Evolutionary conservation across 2,113 vertebrate species (phyloP), one percentile per base, ranked within the genome.

Genomic region (Tetrao urogallus): DNA sequence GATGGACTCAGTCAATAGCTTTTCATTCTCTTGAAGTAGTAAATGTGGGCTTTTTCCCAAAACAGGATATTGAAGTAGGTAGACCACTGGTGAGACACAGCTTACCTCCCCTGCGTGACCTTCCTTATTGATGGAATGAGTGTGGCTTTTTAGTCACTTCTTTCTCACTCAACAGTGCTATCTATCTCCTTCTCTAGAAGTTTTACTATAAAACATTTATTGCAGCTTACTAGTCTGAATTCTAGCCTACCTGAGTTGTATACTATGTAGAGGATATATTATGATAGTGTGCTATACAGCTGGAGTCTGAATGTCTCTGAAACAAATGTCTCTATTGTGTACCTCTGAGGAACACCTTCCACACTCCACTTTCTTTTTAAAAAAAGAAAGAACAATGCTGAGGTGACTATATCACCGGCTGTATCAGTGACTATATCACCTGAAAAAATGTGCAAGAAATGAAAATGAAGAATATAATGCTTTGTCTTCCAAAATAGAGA

Each of bases 401-500:
- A 86, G 77, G 27, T 54, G 14, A 54, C 52, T 28, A 4, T 28
- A 28, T 54, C 52, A 54, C 58, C 90, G 66, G 28, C 27, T 28
- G 13, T 28, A 28, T 54, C 52, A 54, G 58, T 92, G 66, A 66
- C 22, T 40, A 0, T 78, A 73, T 79, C 48, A 1, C 54, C 58
- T 92, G 50, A 91, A 94, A 93, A 90, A 40, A n/a, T 66, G 61
- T 69, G 34, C 89, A 82, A 85, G 77, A 82, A 92, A 83, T 72
- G 28, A 48, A 81, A 72, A 7, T 1, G 1, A 57, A 57, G 85
- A 79, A 10, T 21, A 36, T 76, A 92, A 54, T 6, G 12, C 3
- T 19, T 42, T 22, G 22, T 61, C 13, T 79, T 79, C 82, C 30
- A 42, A 65, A 65, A 57, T 17, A 40, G 74, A 60, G 8, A 15